Evolutionary conservation across 2,888 invertebrate species (phyloP), one percentile per base, ranked within the genome.

Genomic region (Ceriagrion tenellum): DNA sequence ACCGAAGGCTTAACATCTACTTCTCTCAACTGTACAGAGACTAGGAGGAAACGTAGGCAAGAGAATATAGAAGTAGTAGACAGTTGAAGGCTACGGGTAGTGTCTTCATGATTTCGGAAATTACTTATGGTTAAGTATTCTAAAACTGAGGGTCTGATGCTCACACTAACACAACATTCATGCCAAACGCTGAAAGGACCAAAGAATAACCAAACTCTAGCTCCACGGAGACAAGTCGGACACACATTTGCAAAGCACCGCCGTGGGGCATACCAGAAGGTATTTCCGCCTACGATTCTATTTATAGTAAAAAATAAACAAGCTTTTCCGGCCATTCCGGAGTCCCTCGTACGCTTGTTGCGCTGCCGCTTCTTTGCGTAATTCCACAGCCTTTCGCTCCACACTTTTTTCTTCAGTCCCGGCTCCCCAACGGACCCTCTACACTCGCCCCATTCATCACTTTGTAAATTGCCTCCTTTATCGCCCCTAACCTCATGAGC

Each of bases 371-470:
- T 69, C 69, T n/a, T 69, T 69, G 81, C 81, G 81, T 81, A 81
- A 35, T 81, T 81, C 81, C 81, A 81, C 30, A 35, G 30, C 81
- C 40, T 35, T 47, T 89, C 89, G 26, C 69, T 91, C 30, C 56
- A 18, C 47, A 35, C 69, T 26, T 40, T 69, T 69, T 40, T 40
- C 23, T 59, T 20, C 69, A 0, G 55, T 8, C 55, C 89, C 55
- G 59, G 18, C 59, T 59, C 59, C 59, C 55, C 89, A 6, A 55
- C 89, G 59, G 59, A 59, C 30, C 59, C 47, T 40, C 93, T 12
- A 63, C 93, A 69, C 55, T 93, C 69, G 18, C 26, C 91, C 63
- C 20, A 59, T 81, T 81, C 81, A 81, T 81, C 81, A 81, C 81
- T 35, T 30, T 81, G 81, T 81, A 81, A 81, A 81, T 81, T 81